phyloP scores from a whole-genome alignment of 2,888 invertebrate species.

The Lasioglossum leucozonium region DNA sequence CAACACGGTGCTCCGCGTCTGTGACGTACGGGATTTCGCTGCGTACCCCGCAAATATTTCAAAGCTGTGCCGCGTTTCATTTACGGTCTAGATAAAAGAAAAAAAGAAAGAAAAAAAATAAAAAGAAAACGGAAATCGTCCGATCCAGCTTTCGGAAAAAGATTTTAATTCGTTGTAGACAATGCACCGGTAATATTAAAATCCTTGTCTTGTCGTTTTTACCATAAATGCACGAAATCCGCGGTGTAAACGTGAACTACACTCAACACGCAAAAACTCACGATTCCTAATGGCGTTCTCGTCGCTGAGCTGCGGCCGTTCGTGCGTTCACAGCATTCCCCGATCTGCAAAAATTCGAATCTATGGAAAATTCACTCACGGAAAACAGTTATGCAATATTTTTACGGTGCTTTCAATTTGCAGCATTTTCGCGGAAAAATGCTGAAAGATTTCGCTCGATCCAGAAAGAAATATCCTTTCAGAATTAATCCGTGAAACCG shows the following conservation, averaged over 20 bases:
- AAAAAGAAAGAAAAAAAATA: not conserved
- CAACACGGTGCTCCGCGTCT: not conserved
- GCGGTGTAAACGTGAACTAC: not conserved
- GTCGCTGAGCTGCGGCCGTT: not conserved
- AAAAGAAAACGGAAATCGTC: not conserved
- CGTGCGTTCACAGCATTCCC: not conserved
- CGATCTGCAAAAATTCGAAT: not conserved
- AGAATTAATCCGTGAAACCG: too few relatives aligned
- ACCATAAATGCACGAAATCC: too few relatives aligned
- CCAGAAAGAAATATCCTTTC: too few relatives aligned
- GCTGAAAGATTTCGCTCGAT: too few relatives aligned
- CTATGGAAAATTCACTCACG: too few relatives aligned
- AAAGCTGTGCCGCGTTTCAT: slow-evolving; percentile 6
- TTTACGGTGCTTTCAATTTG: too few relatives aligned
- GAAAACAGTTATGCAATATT: too few relatives aligned
- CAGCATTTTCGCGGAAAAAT: too few relatives aligned
- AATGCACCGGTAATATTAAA: too few relatives aligned
- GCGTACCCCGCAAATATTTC: not conserved
- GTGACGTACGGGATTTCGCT: not conserved
- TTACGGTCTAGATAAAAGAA: not conserved
- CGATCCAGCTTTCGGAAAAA: not conserved
- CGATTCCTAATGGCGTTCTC: not conserved
- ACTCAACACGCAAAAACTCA: not conserved
- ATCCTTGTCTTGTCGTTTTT: too few relatives aligned
- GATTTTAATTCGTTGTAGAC: too few relatives aligned